Evolutionary conservation across 2,113 vertebrate species (phyloP).

Genomic region (Illadopsis cleaveri): DNA sequence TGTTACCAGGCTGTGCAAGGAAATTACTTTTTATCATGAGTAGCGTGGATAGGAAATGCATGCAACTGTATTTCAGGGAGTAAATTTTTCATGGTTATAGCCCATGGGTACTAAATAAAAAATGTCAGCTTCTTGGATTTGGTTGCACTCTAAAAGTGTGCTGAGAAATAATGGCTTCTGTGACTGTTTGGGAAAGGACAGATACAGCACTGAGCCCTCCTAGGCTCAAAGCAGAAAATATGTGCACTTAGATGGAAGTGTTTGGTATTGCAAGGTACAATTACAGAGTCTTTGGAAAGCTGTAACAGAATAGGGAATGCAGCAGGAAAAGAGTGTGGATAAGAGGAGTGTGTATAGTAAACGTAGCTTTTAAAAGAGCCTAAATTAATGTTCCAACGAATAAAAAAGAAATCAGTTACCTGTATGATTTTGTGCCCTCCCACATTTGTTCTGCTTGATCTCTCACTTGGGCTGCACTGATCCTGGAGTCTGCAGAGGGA

Average conservation of each 20-base stretch:
- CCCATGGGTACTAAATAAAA: slow-evolving; percentile 68
- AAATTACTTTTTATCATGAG: slow-evolving; percentile 54
- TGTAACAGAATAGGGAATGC: neutral
- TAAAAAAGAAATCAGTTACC: neutral
- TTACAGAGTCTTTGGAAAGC: neutral
- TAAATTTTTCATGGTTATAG: slow-evolving; percentile 68
- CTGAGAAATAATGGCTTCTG: slow-evolving; percentile 43
- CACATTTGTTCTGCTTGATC: slow-evolving; percentile 7
- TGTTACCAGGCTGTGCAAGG: slow-evolving; percentile 7
- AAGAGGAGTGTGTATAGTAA: slow-evolving; percentile 9
- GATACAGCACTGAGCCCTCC: neutral
- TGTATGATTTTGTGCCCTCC: slow-evolving; percentile 3
- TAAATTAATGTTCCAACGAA: neutral
- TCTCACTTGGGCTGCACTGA: neutral
- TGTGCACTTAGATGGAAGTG: neutral
- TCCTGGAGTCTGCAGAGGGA: neutral
- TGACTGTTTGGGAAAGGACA: slow-evolving; percentile 19
- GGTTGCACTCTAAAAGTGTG: neutral
- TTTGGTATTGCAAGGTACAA: neutral
- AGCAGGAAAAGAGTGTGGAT: neutral
- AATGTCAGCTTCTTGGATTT: slow-evolving; percentile 60
- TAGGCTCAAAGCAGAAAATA: neutral
- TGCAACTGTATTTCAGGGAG: slow-evolving; percentile 52
- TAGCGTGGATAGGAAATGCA: slow-evolving; percentile 39
- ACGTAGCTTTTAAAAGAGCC: neutral